Base-by-base conservation (phyloP, 2,888 invertebrate species). In the Tortricodes alternella region DNA sequence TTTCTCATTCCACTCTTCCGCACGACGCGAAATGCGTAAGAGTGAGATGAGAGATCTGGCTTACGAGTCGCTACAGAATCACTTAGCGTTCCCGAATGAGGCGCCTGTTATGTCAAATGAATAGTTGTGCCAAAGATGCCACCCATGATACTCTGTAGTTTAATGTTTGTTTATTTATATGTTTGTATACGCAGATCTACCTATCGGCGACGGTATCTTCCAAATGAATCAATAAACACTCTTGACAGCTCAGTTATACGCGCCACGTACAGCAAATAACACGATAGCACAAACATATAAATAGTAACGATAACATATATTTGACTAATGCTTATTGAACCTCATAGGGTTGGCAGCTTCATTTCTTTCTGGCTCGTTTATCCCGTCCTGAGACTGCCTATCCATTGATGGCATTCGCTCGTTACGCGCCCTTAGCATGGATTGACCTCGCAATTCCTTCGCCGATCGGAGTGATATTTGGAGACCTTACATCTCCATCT, bases 241-340 rank as follows among this genome's bases (percentile, higher is more conserved):
- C n/a, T 9, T 15, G 11, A 2, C 27, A 13, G 11, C 29, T 16
- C 32, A 35, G 13, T 38, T 32, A 27, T 18, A 23, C 37, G 29
- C 35, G 15, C 16, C 38, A 19, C 37, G 32, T 13, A 41, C 32
- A 39, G 29, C 38, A 46, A 38, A 41, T 48, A 55, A 24, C 48
- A 23, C 34, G 21, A 38, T 46, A 55, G 41, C 29, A 41, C 18
- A 43, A 44, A 18, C 55, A 34, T 43, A 49, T 55, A 49, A 49
- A 49, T 15, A 49, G 41, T 49, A 55, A 37, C 49, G 9, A 34
- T 55, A 55, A 55, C 55, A 44, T 52, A 52, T 46, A 43, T 41
- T 21, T 49, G 48, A 55, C 41, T 55, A 43, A 55, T 49, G 55
- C 43, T 55, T 55, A 55, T 55, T 55, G 48, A 55, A 55, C 43